Conservation (phyloP, 2,113 vertebrate species). For the Charina bottae region DNA sequence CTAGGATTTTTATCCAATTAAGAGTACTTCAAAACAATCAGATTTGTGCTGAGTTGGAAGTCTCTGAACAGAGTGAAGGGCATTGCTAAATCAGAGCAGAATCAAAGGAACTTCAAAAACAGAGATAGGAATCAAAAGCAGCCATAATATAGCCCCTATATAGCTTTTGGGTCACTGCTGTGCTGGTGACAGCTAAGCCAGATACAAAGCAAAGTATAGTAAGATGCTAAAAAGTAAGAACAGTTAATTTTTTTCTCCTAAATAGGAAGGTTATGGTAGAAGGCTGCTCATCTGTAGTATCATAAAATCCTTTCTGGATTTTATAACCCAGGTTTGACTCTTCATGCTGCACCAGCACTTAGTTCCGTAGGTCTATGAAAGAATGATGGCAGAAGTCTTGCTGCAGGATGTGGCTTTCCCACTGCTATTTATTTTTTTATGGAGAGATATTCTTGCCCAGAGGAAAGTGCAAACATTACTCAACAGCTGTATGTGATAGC, state of each 20-base stretch:
- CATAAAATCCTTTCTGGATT: not conserved
- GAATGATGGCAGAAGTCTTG: not conserved
- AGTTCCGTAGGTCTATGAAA: not conserved
- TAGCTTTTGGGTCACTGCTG: not conserved
- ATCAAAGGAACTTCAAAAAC: not conserved
- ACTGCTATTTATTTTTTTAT: not conserved
- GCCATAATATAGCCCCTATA: not conserved
- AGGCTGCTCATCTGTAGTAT: not conserved
- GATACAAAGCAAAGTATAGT: not conserved
- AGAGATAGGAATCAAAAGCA: not conserved
- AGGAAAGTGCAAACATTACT: not conserved
- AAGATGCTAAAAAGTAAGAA: not conserved
- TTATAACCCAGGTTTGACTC: not conserved
- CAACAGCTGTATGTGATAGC: not conserved
- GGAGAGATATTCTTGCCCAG: not conserved
- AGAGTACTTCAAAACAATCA: not conserved
- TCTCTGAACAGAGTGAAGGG: not conserved
- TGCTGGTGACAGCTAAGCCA: not conserved
- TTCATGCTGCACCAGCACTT: not conserved
- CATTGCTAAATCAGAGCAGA: not conserved
- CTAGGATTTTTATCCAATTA: not conserved
- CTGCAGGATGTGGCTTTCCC: too few relatives aligned
- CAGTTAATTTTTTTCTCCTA: rapidly evolving
- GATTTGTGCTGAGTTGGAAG: not conserved
- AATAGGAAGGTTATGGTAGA: not conserved